Percentiles rank a stretch among this genome's conserved stretches.
These are phyloP conservation scores for Elymnias hypermnestra DNA, from an alignment of 1,140 invertebrate species.

Conservation along the genomic window DNA sequence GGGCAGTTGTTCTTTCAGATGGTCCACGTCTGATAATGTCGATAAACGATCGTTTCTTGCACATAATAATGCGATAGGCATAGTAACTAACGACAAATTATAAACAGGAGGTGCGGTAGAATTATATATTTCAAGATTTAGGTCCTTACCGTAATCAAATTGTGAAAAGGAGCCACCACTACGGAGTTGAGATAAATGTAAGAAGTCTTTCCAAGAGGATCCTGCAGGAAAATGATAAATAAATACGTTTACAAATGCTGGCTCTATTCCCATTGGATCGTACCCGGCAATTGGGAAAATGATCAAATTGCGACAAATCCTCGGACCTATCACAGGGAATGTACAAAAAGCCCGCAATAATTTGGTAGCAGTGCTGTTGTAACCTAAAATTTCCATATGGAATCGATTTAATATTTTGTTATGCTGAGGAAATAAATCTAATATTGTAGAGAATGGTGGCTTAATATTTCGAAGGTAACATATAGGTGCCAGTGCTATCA, in stretches of 20 bases:
- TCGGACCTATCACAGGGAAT: neutral
- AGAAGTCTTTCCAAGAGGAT: neutral
- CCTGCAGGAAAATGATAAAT: neutral
- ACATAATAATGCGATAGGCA: neutral
- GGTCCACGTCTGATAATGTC: neutral
- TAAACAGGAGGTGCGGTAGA: neutral
- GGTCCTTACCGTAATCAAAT: neutral
- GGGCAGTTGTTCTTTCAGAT: neutral
- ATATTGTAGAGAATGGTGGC: constrained; percentile 3
- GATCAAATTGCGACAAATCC: neutral
- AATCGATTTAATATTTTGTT: too few species aligned
- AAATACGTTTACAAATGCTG: neutral
- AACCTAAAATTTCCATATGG: constrained; percentile 11
- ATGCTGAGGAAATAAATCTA: too few species aligned
- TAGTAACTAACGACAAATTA: neutral
- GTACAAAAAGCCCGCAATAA: neutral
- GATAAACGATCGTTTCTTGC: neutral
- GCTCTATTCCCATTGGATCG: neutral
- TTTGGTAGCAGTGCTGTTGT: neutral
- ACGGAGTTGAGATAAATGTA: neutral
- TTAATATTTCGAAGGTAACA: constrained; percentile 22
- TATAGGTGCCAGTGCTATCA: constrained; percentile 30
- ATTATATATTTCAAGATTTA: neutral
- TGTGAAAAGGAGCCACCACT: neutral
- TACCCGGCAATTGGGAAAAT: neutral